Conservation (phyloP, 2,797 vertebrate genomes). For the Sebastes matsubarae region DNA sequence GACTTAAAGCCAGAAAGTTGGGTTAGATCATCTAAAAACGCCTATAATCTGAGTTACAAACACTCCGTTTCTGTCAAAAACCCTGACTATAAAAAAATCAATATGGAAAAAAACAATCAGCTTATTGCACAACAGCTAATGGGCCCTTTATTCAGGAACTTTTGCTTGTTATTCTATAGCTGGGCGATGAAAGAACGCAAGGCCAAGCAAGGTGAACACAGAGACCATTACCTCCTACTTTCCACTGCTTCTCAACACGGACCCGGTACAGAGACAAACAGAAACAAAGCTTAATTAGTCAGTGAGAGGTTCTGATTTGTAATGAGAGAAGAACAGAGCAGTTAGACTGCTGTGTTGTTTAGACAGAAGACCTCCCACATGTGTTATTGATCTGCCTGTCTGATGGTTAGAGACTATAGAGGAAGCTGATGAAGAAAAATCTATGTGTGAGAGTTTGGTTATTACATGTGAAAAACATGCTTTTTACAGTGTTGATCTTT, state of each 20-base stretch:
- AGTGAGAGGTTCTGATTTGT: slow-evolving; percentile 32
- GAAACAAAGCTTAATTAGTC: slow-evolving; percentile 49
- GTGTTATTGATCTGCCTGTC: slow-evolving; percentile 34
- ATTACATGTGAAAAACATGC: neutral
- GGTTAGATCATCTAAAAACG: neutral
- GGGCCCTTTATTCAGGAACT: slow-evolving; percentile 25
- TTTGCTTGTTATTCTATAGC: slow-evolving; percentile 36
- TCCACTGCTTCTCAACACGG: slow-evolving; percentile 14
- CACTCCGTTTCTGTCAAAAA: slow-evolving; percentile 15
- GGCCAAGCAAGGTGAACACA: slow-evolving; percentile 36
- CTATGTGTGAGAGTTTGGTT: neutral
- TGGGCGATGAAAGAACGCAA: slow-evolving; percentile 46
- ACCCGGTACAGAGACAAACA: neutral
- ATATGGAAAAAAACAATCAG: neutral
- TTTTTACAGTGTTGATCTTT: neutral
- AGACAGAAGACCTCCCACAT: slow-evolving; percentile 13
- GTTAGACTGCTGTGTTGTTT: neutral
- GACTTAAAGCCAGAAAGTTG: neutral
- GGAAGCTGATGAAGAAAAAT: slow-evolving; percentile 15
- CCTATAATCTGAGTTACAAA: neutral
- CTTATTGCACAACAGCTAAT: slow-evolving; percentile 53
- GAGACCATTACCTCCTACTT: slow-evolving; percentile 32
- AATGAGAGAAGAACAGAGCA: slow-evolving; percentile 9
- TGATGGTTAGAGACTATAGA: slow-evolving; percentile 27
- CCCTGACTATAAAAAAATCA: slow-evolving; percentile 9